Evolutionary conservation across 1,140 invertebrate genomes (phyloP).

Genomic region (Elysia chlorotica): DNA sequence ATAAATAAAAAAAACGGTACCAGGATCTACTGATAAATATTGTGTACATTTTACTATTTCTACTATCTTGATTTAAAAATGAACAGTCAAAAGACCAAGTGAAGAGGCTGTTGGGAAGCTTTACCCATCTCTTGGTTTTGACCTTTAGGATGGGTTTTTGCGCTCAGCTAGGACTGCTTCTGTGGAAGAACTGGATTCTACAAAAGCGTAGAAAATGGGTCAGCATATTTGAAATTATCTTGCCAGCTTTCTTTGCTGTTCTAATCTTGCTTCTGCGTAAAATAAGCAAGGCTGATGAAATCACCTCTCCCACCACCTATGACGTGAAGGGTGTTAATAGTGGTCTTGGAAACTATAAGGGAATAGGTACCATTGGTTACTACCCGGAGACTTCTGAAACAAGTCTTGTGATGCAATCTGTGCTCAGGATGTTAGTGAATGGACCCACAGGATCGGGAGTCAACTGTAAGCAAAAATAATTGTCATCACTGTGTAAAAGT

Average conservation of each 20-base stretch:
- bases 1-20: too few species aligned
- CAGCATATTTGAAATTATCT: conserved; percentile 46
- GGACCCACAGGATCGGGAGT: too few species aligned
- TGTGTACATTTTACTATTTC: too few species aligned
- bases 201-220: conserved; percentile 43
- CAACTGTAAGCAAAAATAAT: too few species aligned
- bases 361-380: conserved; percentile 20
- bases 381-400: conserved; percentile 16
- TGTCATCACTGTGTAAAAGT: too few species aligned
- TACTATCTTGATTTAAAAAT: too few species aligned
- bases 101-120: too few species aligned
- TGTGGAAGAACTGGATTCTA: conserved; percentile 57
- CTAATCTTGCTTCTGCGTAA: conserved; percentile 43
- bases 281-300: conserved; percentile 23
- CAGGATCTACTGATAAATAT: too few species aligned
- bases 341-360: not conserved
- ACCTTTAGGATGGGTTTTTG: conserved; percentile 30
- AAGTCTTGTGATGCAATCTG: conserved; percentile 25
- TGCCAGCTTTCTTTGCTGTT: conserved; percentile 46
- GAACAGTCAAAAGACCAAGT: too few species aligned
- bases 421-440: too few species aligned
- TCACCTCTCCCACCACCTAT: conserved; percentile 26
- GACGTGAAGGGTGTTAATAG: not conserved
- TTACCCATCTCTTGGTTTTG: too few species aligned
- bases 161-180: conserved; percentile 40